These are phyloP conservation scores for Neoitamus cyanurus DNA, from an alignment of 2,888 invertebrate genomes.

Conservation along the genomic window DNA sequence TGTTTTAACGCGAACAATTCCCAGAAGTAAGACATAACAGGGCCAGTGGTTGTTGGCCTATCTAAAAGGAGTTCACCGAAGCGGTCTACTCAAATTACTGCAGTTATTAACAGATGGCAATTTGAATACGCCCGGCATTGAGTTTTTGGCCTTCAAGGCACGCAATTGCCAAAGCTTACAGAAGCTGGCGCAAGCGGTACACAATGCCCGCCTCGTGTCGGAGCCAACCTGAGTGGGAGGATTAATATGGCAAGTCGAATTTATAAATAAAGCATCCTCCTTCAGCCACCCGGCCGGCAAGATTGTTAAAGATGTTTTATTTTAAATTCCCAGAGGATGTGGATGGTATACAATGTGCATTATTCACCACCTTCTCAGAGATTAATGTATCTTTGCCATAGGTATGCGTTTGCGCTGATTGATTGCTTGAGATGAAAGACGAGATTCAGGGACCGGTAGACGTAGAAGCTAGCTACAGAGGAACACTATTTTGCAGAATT, in stretches of 20 bases:
- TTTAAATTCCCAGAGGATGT: not conserved
- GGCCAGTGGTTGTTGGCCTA: not conserved
- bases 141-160: constrained; percentile 1
- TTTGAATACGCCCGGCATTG: constrained; percentile 7
- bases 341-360: not conserved
- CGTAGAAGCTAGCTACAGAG: too few species aligned
- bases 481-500: not conserved
- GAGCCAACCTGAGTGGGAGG: constrained; percentile 7
- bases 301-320: not conserved
- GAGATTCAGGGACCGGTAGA: not conserved
- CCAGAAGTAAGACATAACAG: not conserved
- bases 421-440: not conserved
- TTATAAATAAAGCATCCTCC: constrained; percentile 7
- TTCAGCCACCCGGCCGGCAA: constrained; percentile 11
- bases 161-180: not conserved
- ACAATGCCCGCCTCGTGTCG: constrained; percentile 16
- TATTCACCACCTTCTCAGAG: not conserved
- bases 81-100: constrained; percentile 9
- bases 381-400: not conserved
- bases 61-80: not conserved
- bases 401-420: not conserved
- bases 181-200: not conserved
- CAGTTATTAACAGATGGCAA: not conserved
- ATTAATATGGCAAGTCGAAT: not conserved
- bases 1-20: not conserved